Conservation (phyloP, 2,888 invertebrate genomes). For the Dendrolimus houi region DNA sequence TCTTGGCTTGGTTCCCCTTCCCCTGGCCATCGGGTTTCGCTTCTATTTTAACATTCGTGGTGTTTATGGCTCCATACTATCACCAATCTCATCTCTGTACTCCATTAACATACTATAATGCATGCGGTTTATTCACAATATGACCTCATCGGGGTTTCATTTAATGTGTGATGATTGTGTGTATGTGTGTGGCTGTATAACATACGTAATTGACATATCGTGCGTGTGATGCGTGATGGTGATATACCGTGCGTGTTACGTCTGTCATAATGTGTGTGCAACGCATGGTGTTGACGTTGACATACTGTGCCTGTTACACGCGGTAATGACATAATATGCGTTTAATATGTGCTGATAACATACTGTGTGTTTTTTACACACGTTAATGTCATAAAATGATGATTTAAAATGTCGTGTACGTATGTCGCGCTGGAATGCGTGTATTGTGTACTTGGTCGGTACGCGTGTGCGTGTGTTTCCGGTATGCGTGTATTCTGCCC, state of each 20-base stretch:
- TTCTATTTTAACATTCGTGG: constrained; percentile 56
- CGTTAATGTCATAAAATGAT: no score
- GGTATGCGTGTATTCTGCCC: constrained; percentile 21
- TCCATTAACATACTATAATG: constrained; percentile 36
- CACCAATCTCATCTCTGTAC: constrained; percentile 35
- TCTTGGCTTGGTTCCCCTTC: constrained; percentile 40
- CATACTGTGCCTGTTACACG: no score
- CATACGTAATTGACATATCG: constrained; percentile 6
- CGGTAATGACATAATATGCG: no score
- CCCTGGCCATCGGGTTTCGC: constrained; percentile 53
- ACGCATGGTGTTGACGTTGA: no score
- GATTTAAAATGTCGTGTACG: constrained; percentile 8
- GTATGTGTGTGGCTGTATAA: constrained; percentile 14
- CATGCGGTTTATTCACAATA: constrained; percentile 32
- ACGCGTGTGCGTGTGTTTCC: constrained; percentile 13
- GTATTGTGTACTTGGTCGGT: constrained; percentile 11
- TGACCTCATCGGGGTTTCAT: constrained; percentile 13
- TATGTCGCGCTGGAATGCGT: constrained; percentile 16
- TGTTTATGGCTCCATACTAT: constrained; percentile 48
- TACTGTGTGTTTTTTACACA: no score
- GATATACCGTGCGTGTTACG: background rate
- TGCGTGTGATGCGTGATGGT: constrained; percentile 1
- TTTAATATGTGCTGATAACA: no score
- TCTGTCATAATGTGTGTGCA: no score
- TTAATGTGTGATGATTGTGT: constrained; percentile 13